Conservation (phyloP, 2,797 vertebrate species). For the Sebastes kiyomatsui region DNA sequence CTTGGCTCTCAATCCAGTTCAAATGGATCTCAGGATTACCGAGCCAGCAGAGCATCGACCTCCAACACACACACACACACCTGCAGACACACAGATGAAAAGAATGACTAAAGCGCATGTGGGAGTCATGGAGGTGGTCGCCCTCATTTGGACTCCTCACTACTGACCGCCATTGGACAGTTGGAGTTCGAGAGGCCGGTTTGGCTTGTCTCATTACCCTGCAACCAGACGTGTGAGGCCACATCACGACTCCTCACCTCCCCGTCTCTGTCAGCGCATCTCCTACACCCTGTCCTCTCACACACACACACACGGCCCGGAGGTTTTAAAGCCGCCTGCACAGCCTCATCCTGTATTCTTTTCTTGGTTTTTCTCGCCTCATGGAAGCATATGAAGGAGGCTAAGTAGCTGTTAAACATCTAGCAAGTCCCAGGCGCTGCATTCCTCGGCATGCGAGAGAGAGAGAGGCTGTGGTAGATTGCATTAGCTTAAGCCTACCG, state of each 20-base stretch:
- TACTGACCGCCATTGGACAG: slow-evolving; percentile 55
- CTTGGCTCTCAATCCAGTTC: background rate
- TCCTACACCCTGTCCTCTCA: slow-evolving; percentile 32
- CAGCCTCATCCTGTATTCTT: slow-evolving; percentile 10
- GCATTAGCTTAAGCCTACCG: slow-evolving; percentile 55
- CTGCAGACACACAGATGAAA: background rate
- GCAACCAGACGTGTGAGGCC: slow-evolving; percentile 47
- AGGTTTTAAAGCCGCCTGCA: slow-evolving; percentile 25
- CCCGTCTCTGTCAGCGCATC: slow-evolving; percentile 52
- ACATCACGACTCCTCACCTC: slow-evolving; percentile 50
- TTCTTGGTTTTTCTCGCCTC: slow-evolving; percentile 6
- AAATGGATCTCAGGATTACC: background rate
- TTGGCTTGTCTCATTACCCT: slow-evolving; percentile 72
- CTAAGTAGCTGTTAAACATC: slow-evolving; percentile 41
- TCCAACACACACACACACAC: background rate
- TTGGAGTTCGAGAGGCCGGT: slow-evolving; percentile 51
- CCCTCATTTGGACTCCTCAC: slow-evolving; percentile 57
- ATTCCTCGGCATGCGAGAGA: slow-evolving; percentile 14
- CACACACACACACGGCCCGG: slow-evolving; percentile 19
- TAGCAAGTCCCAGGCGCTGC: background rate
- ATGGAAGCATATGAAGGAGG: background rate
- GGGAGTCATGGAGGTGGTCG: slow-evolving; percentile 37
- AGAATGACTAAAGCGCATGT: slow-evolving; percentile 23
- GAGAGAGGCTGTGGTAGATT: slow-evolving; percentile 38
- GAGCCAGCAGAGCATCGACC: background rate